A percentile compares a stretch with the other conserved stretches of the same genome.
Conservation (phyloP, 1,140 invertebrate species). For the Pomacea maculata region DNA sequence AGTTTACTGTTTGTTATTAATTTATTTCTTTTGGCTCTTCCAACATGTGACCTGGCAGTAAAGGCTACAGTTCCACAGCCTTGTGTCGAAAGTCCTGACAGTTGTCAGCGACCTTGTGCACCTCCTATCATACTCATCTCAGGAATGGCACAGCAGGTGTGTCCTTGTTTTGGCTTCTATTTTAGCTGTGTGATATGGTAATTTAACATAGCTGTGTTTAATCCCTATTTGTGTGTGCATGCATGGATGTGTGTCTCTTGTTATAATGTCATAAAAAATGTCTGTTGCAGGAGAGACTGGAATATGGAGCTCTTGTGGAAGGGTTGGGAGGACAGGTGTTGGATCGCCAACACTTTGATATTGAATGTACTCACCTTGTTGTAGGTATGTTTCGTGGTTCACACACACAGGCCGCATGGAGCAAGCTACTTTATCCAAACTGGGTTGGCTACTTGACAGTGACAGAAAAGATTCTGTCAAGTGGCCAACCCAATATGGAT, state of each 20-base stretch:
- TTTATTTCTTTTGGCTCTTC: background rate
- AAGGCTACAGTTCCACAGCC: slow-evolving; percentile 39
- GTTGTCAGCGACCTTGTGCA: slow-evolving; percentile 5
- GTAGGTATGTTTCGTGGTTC: slow-evolving; percentile 66
- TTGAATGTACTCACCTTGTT: slow-evolving; percentile 79
- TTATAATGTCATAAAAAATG: too few species aligned
- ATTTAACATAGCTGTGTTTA: too few species aligned
- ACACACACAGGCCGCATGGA: too few species aligned
- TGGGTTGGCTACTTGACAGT: too few species aligned
- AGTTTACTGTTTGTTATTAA: background rate
- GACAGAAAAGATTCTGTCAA: too few species aligned
- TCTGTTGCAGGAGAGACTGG: slow-evolving; percentile 55
- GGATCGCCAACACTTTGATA: slow-evolving; percentile 73
- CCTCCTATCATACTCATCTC: slow-evolving; percentile 61
- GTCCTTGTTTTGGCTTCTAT: background rate
- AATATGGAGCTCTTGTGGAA: slow-evolving; percentile 69
- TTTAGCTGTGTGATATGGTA: too few species aligned
- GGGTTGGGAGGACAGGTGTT: slow-evolving; percentile 76
- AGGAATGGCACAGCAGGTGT: slow-evolving; percentile 60
- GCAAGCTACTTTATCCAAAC: too few species aligned
- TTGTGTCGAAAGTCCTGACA: slow-evolving; percentile 31
- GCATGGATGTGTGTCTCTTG: background rate
- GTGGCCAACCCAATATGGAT: too few species aligned
- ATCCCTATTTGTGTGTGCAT: background rate
- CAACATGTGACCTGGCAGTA: background rate